Percentiles rank a stretch among this genome's conserved stretches.
Evolutionary conservation across 2,888 invertebrate genomes (phyloP).

Genomic region (Idaea straminata): DNA sequence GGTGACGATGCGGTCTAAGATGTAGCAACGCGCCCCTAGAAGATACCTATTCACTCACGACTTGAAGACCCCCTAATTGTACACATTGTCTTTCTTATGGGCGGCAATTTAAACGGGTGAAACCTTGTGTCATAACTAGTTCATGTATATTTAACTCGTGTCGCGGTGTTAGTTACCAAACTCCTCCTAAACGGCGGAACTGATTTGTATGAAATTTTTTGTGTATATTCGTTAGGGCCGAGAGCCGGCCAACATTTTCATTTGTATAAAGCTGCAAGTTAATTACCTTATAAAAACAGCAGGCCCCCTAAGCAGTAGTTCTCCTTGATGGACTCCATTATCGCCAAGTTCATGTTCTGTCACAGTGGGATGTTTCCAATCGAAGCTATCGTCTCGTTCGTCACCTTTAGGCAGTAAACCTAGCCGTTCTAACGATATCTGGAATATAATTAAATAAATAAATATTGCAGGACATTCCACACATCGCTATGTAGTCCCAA

Average conservation of each 20-base stretch:
- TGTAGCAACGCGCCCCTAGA: too few relatives aligned
- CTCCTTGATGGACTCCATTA: conserved; percentile 49
- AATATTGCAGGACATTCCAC: neutral
- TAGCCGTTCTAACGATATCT: conserved; percentile 62
- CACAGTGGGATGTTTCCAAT: conserved; percentile 48
- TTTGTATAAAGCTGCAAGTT: neutral
- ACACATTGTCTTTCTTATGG: too few relatives aligned
- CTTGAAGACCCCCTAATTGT: too few relatives aligned
- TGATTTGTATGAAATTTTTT: too few relatives aligned
- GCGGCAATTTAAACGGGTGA: too few relatives aligned
- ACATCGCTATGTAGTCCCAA: too few relatives aligned
- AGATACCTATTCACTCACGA: too few relatives aligned
- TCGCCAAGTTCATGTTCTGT: conserved; percentile 48
- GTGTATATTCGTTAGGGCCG: too few relatives aligned
- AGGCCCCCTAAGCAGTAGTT: conserved; percentile 59
- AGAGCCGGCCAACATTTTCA: neutral
- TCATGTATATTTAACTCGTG: too few relatives aligned
- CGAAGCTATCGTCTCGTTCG: conserved; percentile 32
- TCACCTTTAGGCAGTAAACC: conserved; percentile 40
- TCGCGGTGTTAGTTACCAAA: neutral
- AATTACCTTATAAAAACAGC: conserved; percentile 79
- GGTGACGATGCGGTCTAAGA: too few relatives aligned
- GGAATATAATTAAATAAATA: conserved; percentile 10
- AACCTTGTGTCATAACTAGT: too few relatives aligned
- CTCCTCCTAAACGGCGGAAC: too few relatives aligned